phyloP scores from a whole-genome alignment of 2,888 invertebrate genomes.

The Aromia moschata region DNA sequence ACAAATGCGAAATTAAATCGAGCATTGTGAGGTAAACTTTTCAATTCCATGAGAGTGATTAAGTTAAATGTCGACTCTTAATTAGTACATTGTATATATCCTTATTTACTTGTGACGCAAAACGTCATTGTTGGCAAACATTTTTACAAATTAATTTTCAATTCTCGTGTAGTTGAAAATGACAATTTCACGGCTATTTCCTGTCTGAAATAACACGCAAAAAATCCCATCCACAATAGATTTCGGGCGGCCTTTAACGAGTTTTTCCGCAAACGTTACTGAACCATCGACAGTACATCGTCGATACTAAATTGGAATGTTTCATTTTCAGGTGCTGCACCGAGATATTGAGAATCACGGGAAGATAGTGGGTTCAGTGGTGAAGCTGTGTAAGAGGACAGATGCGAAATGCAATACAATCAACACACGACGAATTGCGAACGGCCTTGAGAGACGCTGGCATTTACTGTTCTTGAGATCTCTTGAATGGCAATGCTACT shows the following conservation, averaged over 20 bases:
- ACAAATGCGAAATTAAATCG: too few species aligned
- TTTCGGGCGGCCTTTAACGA: background rate
- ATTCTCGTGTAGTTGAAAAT: background rate
- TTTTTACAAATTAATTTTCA: constrained; percentile 4
- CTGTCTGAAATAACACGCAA: background rate
- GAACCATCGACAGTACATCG: background rate
- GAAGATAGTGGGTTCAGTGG: constrained; percentile 81
- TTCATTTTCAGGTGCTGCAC: constrained; percentile 81
- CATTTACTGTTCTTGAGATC: constrained; percentile 88
- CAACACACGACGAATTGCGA: constrained; percentile 66
- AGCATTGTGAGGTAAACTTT: too few species aligned
- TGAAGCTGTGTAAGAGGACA: constrained; percentile 74
- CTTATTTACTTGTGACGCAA: background rate
- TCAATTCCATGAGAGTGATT: too few species aligned
- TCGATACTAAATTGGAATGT: constrained; percentile 6
- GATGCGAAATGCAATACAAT: constrained; percentile 56
- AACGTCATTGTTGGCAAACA: background rate
- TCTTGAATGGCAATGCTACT: constrained; percentile 91
- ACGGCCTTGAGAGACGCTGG: constrained; percentile 86
- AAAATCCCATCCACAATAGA: background rate
- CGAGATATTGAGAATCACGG: constrained; percentile 92
- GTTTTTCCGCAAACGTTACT: background rate
- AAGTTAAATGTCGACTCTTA: background rate
- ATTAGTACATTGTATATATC: background rate
- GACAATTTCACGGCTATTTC: constrained; percentile 2